These are phyloP conservation scores for Petrophora chlorosata DNA, from an alignment of 2,888 invertebrate species.

Conservation along the genomic window DNA sequence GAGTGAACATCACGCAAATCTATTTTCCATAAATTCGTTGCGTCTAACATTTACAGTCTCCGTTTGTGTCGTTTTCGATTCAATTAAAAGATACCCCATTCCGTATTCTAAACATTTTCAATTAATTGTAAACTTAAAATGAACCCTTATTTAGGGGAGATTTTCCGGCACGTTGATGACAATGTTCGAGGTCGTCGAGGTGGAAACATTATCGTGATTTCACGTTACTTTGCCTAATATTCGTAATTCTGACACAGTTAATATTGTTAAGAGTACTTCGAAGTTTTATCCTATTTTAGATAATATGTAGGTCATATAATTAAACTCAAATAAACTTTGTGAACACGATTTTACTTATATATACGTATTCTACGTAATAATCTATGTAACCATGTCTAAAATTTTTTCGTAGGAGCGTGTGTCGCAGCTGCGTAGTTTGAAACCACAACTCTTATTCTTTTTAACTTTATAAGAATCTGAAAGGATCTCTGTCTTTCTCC, in stretches of 20 bases:
- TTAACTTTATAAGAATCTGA: too few species aligned
- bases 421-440: too few species aligned
- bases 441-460: too few species aligned
- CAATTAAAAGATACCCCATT: slow-evolving; percentile 10
- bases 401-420: too few species aligned
- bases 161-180: slow-evolving; percentile 16
- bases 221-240: slow-evolving; percentile 19
- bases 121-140: not conserved
- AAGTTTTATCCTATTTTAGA: not conserved
- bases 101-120: slow-evolving; percentile 5
- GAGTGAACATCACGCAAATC: too few species aligned
- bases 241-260: slow-evolving; percentile 1
- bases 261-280: not conserved
- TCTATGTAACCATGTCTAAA: too few species aligned
- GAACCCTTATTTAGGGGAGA: not conserved
- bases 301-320: not conserved
- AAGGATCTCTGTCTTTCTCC: too few species aligned
- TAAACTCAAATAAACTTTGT: too few species aligned
- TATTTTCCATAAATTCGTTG: too few species aligned
- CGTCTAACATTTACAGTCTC: too few species aligned
- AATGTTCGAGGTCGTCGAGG: slow-evolving; percentile 12
- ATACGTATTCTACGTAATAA: too few species aligned
- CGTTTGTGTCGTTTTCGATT: slow-evolving; percentile 1
- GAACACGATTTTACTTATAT: too few species aligned
- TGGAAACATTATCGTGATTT: slow-evolving; percentile 25